Evolutionary conservation across 2,797 vertebrate genomes (phyloP), one percentile per base, ranked within the genome.

Genomic region (Novumbra hubbsi): DNA sequence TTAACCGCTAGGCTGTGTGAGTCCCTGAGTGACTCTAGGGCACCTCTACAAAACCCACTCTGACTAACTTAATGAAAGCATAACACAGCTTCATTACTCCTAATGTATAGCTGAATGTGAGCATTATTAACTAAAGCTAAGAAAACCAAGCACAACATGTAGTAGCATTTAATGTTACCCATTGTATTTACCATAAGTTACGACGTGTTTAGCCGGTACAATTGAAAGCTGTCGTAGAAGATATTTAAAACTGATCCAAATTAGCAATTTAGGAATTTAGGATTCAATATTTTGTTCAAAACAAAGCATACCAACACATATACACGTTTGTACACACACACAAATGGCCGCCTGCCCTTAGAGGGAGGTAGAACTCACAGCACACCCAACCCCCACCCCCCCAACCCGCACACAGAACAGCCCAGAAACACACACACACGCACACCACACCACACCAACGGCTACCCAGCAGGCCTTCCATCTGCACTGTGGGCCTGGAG

Each of bases 1-100:
- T 81, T 81, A 81, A 81, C 78, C 65, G 8, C 62, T 21, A 76
- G 24, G 21, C 55, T 24, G 21, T 60, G 21, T 24, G 16, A 69
- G 70, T 63, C 76, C 71, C 50, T 16, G n/a, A 45, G 38, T 63
- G 72, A 62, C 73, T 32, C 15, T 65, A 17, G 14, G 15, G 28
- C 41, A 14, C 17, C 68, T 62, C 66, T 15, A 70, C 38, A 60
- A 68, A 30, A 62, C 8, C 15, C 9, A 52, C n/a, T 73, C 38
- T 49, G 28, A 14, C 21, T 21, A 48, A 71, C 21, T 68, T 5
- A 71, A 30, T 75, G 72, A 80, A 73, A 74, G 68, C 64, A 68
- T 70, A 68, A 16, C 4, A 30, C 2, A 70, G 52, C 67, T 71
- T 57, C 73, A 80, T 73, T 17, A 38, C 38, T 52, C 63, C 57